Percentiles rank a stretch among this genome's conserved stretches.
Evolutionary conservation across 2,113 vertebrate genomes (phyloP).

Genomic region (Pygoscelis adeliae): DNA sequence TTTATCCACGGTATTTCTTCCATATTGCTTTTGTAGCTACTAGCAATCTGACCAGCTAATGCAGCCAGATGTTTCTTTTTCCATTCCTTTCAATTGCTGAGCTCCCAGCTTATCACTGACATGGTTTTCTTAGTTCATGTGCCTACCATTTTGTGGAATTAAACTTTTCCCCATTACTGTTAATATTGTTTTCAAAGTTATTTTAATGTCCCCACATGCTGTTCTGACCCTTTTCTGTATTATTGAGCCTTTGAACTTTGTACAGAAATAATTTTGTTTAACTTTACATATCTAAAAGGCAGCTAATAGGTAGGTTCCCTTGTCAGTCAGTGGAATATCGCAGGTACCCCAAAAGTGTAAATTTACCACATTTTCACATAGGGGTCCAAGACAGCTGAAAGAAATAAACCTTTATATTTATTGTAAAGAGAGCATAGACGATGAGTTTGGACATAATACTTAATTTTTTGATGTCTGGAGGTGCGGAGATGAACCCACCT

Average conservation of each 20-base stretch:
- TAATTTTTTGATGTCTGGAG: not conserved
- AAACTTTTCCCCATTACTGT: not conserved
- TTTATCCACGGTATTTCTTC: not conserved
- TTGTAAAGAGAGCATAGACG: not conserved
- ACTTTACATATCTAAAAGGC: not conserved
- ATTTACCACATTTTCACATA: not conserved
- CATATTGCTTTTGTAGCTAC: not conserved
- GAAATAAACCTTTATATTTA: not conserved
- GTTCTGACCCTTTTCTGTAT: not conserved
- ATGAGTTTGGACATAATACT: not conserved
- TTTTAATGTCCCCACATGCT: not conserved
- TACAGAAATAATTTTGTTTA: not conserved
- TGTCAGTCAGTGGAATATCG: not conserved
- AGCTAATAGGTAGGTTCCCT: not conserved
- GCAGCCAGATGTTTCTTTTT: not conserved
- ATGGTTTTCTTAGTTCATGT: not conserved
- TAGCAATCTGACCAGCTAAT: not conserved
- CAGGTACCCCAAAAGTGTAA: not conserved
- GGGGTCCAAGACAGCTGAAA: fast-evolving
- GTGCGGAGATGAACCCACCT: not conserved
- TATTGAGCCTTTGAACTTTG: not conserved
- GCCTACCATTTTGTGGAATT: not conserved
- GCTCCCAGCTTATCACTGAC: not conserved
- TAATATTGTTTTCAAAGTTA: not conserved
- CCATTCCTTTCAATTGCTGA: not conserved